phyloP scores from a whole-genome alignment of 2,113 vertebrate species.

The Psilopogon haemacephalus region DNA sequence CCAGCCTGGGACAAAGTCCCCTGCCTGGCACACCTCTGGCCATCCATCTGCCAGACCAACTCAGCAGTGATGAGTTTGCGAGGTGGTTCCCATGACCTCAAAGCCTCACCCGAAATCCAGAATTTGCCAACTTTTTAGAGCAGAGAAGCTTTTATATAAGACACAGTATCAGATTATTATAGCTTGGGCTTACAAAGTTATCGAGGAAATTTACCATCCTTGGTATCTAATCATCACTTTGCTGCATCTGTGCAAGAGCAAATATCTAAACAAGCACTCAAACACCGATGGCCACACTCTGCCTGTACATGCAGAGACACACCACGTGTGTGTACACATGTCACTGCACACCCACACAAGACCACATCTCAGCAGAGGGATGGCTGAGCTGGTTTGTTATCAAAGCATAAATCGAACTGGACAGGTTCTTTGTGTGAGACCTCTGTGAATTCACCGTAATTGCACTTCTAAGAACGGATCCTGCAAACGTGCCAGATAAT shows the following conservation, averaged over 20 bases:
- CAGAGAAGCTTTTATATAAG: background rate
- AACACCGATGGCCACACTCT: background rate
- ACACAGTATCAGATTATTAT: background rate
- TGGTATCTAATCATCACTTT: background rate
- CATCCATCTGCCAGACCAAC: background rate
- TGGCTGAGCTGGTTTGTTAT: background rate
- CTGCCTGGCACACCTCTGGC: background rate
- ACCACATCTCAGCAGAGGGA: conserved; percentile 5
- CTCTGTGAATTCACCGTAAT: conserved; percentile 42
- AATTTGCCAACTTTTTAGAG: background rate
- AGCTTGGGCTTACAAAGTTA: background rate
- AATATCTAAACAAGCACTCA: background rate
- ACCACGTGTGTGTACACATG: background rate
- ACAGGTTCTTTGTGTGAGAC: background rate
- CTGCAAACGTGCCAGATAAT: conserved; percentile 20
- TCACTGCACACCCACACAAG: background rate
- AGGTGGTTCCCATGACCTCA: background rate
- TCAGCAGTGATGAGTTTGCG: no score
- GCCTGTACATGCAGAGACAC: background rate
- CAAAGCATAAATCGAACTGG: background rate
- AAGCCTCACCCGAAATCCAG: background rate
- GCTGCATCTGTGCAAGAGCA: background rate
- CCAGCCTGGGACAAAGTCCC: background rate
- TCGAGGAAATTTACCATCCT: background rate
- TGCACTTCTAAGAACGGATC: conserved; percentile 2